Conservation (phyloP, 2,888 invertebrate species). For the Toxonevra muliebris region DNA sequence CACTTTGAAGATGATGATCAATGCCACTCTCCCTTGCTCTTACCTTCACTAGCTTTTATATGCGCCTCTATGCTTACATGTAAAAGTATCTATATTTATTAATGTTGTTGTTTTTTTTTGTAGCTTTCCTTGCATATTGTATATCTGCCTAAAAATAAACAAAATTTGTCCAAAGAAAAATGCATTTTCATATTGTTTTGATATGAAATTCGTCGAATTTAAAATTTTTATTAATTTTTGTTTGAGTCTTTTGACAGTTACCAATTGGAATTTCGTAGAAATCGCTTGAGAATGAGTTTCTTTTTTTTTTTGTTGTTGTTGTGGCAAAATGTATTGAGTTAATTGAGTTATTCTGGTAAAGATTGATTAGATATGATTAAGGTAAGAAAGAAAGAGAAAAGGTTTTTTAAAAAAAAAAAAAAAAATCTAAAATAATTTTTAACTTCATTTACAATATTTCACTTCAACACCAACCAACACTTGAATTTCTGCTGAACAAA, state of each 20-base stretch:
- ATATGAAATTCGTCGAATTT: constrained; percentile 56
- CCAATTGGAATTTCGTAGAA: too few relatives aligned
- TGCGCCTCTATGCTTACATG: not conserved
- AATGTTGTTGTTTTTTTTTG: not conserved
- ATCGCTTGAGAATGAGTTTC: too few relatives aligned
- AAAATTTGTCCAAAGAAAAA: constrained; percentile 38
- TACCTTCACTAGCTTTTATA: too few relatives aligned
- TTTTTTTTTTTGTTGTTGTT: not conserved
- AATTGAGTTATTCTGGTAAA: constrained; percentile 58
- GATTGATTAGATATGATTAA: constrained; percentile 49
- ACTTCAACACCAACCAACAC: too few relatives aligned
- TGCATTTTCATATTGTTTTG: constrained; percentile 58
- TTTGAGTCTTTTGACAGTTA: not conserved
- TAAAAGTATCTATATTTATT: not conserved
- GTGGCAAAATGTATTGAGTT: constrained; percentile 45
- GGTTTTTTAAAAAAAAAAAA: too few relatives aligned
- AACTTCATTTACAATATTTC: too few relatives aligned
- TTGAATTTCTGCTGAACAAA: too few relatives aligned
- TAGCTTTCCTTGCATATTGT: not conserved
- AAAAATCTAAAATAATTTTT: too few relatives aligned
- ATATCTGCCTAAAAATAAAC: too few relatives aligned
- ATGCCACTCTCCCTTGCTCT: not conserved
- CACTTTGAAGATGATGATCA: constrained; percentile 3
- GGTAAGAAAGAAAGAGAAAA: too few relatives aligned
- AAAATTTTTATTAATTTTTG: constrained; percentile 4